Conservation (phyloP, 2,113 vertebrate species). For the Oophaga pumilio region DNA sequence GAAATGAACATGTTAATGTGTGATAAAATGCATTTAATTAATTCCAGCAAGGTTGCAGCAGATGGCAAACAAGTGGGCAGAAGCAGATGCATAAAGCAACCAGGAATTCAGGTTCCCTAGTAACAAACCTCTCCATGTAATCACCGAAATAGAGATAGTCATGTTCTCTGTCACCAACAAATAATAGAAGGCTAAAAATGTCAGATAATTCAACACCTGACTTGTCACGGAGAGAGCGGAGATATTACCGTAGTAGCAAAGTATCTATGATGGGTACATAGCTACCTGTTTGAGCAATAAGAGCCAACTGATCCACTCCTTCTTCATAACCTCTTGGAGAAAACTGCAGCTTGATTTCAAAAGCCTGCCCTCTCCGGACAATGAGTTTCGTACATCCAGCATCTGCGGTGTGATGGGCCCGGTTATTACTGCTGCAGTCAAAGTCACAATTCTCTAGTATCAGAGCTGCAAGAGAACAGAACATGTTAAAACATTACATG, state of each 20-base stretch:
- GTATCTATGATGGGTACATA: background rate
- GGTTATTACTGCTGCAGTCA: conserved; percentile 80
- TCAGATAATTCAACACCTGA: background rate
- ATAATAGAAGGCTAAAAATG: background rate
- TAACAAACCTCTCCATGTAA: background rate
- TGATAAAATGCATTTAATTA: background rate
- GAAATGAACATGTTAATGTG: background rate
- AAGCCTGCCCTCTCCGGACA: conserved; percentile 85
- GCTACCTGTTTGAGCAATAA: conserved; percentile 80
- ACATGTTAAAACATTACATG: background rate
- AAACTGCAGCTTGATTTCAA: conserved; percentile 79
- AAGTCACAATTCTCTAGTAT: conserved; percentile 78
- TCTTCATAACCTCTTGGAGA: conserved; percentile 76
- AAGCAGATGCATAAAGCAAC: background rate
- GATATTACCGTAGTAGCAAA: background rate
- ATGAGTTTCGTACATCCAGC: conserved; percentile 77
- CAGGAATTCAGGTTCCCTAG: background rate
- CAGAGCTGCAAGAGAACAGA: conserved; percentile 70
- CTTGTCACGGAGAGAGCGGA: too few relatives aligned
- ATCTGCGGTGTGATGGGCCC: conserved; percentile 78
- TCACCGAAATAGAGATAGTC: background rate
- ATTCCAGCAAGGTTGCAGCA: background rate
- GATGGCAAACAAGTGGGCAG: background rate
- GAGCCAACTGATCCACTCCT: conserved; percentile 73
- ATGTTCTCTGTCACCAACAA: background rate